phyloP scores from a whole-genome alignment of 1,140 invertebrate genomes.

The Drosophila parvula region DNA sequence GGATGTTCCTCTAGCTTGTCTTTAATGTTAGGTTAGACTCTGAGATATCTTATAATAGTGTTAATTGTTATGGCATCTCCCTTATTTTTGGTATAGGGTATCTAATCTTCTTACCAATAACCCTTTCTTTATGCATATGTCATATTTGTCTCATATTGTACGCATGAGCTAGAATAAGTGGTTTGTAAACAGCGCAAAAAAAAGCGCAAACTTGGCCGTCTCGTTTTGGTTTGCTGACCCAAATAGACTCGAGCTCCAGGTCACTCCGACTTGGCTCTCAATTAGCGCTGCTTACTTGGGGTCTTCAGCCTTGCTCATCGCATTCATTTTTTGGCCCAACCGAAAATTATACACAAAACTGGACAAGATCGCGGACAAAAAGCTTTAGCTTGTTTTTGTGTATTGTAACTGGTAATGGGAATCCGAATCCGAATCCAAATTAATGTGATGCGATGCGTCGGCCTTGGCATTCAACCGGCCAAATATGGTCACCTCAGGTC shows the following conservation, averaged over 20 bases:
- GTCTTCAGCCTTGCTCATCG: slow-evolving; percentile 61
- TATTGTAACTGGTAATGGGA: slow-evolving; percentile 65
- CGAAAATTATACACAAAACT: slow-evolving; percentile 65
- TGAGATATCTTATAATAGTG: too few relatives aligned
- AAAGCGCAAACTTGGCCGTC: slow-evolving; percentile 64
- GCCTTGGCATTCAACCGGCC: slow-evolving; percentile 76
- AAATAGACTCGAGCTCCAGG: slow-evolving; percentile 50
- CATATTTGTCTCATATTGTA: slow-evolving; percentile 54
- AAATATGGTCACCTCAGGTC: slow-evolving; percentile 67
- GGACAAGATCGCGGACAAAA: slow-evolving; percentile 56
- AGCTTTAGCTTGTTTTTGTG: slow-evolving; percentile 47
- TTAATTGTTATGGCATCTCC: too few relatives aligned
- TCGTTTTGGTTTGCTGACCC: slow-evolving; percentile 70
- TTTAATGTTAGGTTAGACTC: background rate
- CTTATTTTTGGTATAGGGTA: background rate
- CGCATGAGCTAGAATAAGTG: slow-evolving; percentile 52
- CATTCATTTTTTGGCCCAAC: slow-evolving; percentile 48
- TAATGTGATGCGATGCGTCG: slow-evolving; percentile 45
- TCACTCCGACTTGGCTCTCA: slow-evolving; percentile 36
- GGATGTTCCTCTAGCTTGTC: background rate
- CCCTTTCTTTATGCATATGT: slow-evolving; percentile 30
- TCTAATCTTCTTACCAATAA: background rate
- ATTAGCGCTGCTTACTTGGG: slow-evolving; percentile 61
- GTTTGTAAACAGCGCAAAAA: slow-evolving; percentile 29
- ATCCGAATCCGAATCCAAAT: background rate